A percentile compares a stretch with the other conserved stretches of the same genome.
phyloP scores from a whole-genome alignment of 1,140 invertebrate genomes.

The Euura lappo region DNA sequence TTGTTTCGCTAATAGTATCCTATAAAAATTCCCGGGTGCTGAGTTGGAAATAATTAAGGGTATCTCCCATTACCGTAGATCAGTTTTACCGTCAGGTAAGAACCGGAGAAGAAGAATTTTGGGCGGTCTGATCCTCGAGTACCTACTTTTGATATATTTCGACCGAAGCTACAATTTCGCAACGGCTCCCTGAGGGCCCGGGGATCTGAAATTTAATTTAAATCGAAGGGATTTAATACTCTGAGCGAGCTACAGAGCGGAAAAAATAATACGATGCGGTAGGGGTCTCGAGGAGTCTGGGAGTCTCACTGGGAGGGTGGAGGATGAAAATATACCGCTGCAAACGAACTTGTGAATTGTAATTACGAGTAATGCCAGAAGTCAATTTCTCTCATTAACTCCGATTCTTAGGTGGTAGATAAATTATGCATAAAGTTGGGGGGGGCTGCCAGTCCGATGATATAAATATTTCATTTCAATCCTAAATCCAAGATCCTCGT shows the following conservation, averaged over 20 bases:
- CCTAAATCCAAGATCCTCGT: too few species aligned
- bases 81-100: slow-evolving; percentile 3
- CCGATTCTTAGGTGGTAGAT: too few species aligned
- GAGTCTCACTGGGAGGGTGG: neutral
- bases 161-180: neutral
- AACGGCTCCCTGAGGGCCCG: neutral
- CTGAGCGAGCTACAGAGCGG: neutral
- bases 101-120: slow-evolving; percentile 4
- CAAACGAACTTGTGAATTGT: neutral
- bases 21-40: neutral
- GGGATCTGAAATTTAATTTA: neutral
- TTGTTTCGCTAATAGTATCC: neutral
- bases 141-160: neutral
- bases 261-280: neutral
- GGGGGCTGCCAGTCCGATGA: too few species aligned
- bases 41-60: slow-evolving; percentile 3
- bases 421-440: too few species aligned
- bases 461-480: too few species aligned
- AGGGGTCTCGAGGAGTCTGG: neutral
- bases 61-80: neutral
- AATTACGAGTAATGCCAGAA: neutral
- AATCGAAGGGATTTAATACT: slow-evolving; percentile 7
- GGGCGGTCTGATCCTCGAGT: neutral
- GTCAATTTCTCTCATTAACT: neutral
- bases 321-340: neutral